Percentiles rank a stretch among this genome's conserved stretches.
Evolutionary conservation across 1,140 invertebrate genomes (phyloP).

Genomic region (Drosophila mayri): DNA sequence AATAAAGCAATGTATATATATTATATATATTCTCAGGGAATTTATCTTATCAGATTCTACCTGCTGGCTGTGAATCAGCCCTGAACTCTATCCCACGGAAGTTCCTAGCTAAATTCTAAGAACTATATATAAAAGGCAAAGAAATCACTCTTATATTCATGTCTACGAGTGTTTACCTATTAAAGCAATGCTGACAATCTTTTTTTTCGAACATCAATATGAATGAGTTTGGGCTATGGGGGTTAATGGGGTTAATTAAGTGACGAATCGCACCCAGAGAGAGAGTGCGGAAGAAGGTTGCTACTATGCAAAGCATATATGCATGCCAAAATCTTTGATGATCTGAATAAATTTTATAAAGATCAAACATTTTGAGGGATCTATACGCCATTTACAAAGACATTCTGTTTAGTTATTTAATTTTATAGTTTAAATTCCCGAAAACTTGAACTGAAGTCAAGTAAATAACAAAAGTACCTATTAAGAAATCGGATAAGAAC

Average conservation of each 20-base stretch:
- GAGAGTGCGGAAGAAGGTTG: conserved; percentile 12
- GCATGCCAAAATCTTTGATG: background rate
- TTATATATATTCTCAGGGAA: background rate
- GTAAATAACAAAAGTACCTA: background rate
- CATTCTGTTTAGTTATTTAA: background rate
- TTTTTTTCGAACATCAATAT: conserved; percentile 43
- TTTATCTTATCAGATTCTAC: background rate
- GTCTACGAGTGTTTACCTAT: conserved; percentile 9
- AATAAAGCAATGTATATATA: background rate
- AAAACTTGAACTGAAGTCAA: background rate
- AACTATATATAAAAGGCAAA: background rate
- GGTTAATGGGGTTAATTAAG: conserved; percentile 61
- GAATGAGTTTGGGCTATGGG: conserved; percentile 47
- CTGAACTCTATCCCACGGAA: background rate
- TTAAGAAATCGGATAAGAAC: background rate
- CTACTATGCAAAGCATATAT: conserved; percentile 8
- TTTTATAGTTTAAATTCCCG: too few species aligned
- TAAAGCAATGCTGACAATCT: conserved; percentile 53
- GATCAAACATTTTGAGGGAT: too few species aligned
- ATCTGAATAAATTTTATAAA: background rate
- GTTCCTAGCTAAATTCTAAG: background rate
- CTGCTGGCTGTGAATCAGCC: too few species aligned
- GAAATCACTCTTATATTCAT: conserved; percentile 9
- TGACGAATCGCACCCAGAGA: conserved; percentile 6
- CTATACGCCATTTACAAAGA: background rate